Evolutionary conservation across 2,888 invertebrate species (phyloP).

Genomic region (Antheraea yamamai): DNA sequence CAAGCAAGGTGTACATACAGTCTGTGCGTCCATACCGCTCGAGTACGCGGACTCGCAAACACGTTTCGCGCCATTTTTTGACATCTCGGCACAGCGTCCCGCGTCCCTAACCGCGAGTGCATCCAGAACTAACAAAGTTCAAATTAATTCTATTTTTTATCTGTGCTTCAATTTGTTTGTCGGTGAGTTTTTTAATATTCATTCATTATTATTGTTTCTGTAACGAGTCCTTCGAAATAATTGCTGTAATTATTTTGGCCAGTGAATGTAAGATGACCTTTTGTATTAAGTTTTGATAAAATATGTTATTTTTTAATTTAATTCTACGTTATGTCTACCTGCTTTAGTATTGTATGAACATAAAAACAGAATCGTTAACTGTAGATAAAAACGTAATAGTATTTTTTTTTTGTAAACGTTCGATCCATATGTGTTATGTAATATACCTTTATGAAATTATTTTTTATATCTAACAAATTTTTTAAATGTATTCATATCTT

Average conservation of each 20-base stretch:
- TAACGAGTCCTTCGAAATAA: not conserved
- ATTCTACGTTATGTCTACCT: not conserved
- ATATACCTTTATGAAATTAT: too few species aligned
- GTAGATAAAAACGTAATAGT: not conserved
- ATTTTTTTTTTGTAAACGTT: not conserved
- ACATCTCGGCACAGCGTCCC: slow-evolving; percentile 18
- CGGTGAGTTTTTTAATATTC: slow-evolving; percentile 16
- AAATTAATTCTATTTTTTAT: slow-evolving; percentile 9
- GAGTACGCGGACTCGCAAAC: slow-evolving; percentile 38
- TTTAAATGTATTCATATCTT: too few species aligned
- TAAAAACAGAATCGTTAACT: not conserved
- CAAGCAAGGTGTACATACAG: slow-evolving; percentile 22
- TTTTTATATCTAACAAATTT: too few species aligned
- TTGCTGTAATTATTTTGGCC: slow-evolving; percentile 1
- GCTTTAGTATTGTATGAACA: not conserved
- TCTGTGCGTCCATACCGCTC: slow-evolving; percentile 41
- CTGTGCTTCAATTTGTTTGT: slow-evolving; percentile 13
- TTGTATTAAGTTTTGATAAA: not conserved
- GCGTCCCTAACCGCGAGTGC: slow-evolving; percentile 46
- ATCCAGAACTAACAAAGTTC: slow-evolving; percentile 18
- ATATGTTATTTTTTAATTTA: not conserved
- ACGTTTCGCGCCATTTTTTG: slow-evolving; percentile 51
- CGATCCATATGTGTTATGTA: too few species aligned
- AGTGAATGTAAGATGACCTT: slow-evolving; percentile 13
- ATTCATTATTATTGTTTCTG: not conserved